Evolutionary conservation across 2,888 invertebrate genomes (phyloP).

Genomic region (Ophion slaviceki): DNA sequence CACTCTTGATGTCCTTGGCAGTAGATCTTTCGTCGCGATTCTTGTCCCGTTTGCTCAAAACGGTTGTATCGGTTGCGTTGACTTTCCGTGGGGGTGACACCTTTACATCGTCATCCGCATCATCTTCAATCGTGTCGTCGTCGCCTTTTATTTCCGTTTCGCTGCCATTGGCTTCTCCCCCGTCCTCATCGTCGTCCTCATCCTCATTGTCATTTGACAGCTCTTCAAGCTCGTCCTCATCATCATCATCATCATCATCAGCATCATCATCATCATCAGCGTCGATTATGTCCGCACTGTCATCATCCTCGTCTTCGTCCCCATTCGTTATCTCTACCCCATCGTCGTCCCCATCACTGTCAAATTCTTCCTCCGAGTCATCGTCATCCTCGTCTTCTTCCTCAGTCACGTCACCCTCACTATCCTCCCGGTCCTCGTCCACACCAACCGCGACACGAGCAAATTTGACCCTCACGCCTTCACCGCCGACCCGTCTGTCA

Average conservation of each 20-base stretch:
- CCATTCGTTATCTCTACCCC: slow-evolving; percentile 73
- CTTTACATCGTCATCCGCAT: slow-evolving; percentile 51
- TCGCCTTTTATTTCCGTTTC: slow-evolving; percentile 61
- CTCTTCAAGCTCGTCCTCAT: slow-evolving; percentile 44
- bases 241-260: slow-evolving; percentile 50
- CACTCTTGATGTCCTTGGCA: slow-evolving; percentile 21
- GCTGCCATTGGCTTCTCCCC: slow-evolving; percentile 39
- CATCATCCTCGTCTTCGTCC: slow-evolving; percentile 70
- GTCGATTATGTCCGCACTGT: slow-evolving; percentile 68
- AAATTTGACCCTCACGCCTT: slow-evolving; percentile 23
- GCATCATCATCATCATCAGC: slow-evolving; percentile 66
- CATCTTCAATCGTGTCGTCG: slow-evolving; percentile 68
- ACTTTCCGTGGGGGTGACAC: slow-evolving; percentile 33
- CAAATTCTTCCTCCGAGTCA: slow-evolving; percentile 74
- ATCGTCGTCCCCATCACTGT: slow-evolving; percentile 73
- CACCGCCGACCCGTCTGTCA: slow-evolving; percentile 24
- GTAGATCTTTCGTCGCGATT: neutral
- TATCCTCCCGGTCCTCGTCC: slow-evolving; percentile 33
- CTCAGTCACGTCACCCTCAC: neutral
- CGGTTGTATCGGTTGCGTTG: slow-evolving; percentile 33
- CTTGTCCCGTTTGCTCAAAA: neutral
- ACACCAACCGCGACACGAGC: slow-evolving; percentile 21
- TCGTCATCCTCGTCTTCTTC: slow-evolving; percentile 68
- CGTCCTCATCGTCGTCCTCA: slow-evolving; percentile 55
- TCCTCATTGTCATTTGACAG: slow-evolving; percentile 53